A percentile compares a stretch with the other conserved stretches of the same genome.
Evolutionary conservation across 1,140 invertebrate species (phyloP).

Genomic region (Pectinophora gossypiella): DNA sequence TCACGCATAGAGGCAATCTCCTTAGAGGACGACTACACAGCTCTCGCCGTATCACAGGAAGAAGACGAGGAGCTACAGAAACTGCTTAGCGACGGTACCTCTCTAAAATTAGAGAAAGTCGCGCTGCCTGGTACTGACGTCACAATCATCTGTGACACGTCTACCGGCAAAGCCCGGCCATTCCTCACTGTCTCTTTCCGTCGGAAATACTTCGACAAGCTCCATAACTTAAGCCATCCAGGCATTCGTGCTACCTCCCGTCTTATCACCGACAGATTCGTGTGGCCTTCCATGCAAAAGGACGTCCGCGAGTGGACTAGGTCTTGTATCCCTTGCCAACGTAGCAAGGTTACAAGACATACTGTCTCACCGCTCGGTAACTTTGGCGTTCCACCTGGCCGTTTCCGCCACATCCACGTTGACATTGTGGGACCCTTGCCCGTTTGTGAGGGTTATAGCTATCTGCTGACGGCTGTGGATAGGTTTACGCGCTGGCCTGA

Average conservation of each 20-base stretch:
- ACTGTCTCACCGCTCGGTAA: not conserved
- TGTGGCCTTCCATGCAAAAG: constrained; percentile 24
- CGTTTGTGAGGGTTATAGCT: not conserved
- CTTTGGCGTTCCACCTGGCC: constrained; percentile 25
- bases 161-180: not conserved
- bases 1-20: constrained; percentile 7
- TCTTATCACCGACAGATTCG: not conserved
- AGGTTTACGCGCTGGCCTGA: not conserved
- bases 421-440: constrained; percentile 45
- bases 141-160: not conserved
- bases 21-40: constrained; percentile 8
- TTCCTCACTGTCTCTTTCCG: not conserved
- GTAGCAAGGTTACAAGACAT: not conserved
- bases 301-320: constrained; percentile 37
- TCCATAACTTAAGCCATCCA: constrained; percentile 1
- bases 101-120: not conserved
- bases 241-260: not conserved
- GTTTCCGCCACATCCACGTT: constrained; percentile 45
- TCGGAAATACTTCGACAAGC: not conserved
- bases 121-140: not conserved
- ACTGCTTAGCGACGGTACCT: not conserved
- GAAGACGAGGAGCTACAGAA: not conserved
- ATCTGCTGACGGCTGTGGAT: not conserved
- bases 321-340: constrained; percentile 31
- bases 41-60: not conserved